Percentiles rank a stretch among this genome's conserved stretches.
These are phyloP conservation scores for Seriola rivoliana DNA, from an alignment of 2,113 vertebrate species.

Conservation along the genomic window DNA sequence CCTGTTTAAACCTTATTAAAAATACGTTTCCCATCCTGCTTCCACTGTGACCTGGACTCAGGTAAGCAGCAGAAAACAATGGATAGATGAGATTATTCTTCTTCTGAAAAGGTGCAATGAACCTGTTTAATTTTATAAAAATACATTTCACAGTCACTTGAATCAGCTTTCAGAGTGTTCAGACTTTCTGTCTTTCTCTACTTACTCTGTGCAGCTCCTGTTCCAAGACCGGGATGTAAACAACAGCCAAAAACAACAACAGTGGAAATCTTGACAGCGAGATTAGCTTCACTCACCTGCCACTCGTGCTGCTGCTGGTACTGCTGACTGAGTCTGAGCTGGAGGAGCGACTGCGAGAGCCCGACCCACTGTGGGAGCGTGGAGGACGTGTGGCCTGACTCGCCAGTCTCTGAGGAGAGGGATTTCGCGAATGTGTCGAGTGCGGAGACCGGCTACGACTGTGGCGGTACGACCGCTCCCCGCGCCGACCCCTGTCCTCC, in stretches of 20 bases:
- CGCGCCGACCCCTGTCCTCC: constrained; percentile 92
- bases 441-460: constrained; percentile 96
- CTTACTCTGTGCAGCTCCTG: background rate
- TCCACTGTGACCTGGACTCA: background rate
- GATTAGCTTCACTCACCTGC: constrained; percentile 89
- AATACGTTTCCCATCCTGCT: background rate
- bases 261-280: background rate
- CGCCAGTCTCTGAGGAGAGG: constrained; percentile 93
- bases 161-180: constrained; percentile 1
- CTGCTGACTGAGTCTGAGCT: constrained; percentile 99
- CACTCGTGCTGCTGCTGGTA: constrained; percentile 97
- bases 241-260: constrained; percentile 13
- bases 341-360: constrained; percentile 94
- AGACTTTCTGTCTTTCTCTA: background rate
- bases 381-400: constrained; percentile 91
- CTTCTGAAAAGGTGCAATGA: background rate
- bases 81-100: background rate
- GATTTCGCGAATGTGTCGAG: constrained; percentile 93
- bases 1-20: too few relatives aligned
- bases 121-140: background rate
- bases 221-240: constrained; percentile 2
- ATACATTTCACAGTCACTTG: background rate
- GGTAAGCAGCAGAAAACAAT: background rate
- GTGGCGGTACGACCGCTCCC: constrained; percentile 93
- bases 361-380: constrained; percentile 93